Percentiles rank a stretch among this genome's conserved stretches.
These are phyloP conservation scores for Gambusia affinis DNA, from an alignment of 2,113 vertebrate species.

Conservation along the genomic window DNA sequence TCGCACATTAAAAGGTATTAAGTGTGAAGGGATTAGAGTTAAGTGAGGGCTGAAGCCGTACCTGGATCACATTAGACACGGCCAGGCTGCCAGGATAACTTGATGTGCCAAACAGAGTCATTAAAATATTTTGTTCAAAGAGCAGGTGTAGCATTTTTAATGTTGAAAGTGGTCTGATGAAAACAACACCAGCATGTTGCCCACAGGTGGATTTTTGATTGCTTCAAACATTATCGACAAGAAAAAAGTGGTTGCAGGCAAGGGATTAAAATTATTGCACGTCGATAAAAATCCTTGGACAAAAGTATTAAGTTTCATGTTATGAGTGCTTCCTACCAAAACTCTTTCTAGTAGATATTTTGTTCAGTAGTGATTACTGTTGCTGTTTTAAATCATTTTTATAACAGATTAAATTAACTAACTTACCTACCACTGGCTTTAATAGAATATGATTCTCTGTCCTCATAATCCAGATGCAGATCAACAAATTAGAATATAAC, in stretches of 20 bases:
- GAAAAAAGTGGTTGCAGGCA: not conserved
- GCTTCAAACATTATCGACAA: not conserved
- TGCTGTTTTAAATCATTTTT: not conserved
- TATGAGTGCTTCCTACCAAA: too few species aligned
- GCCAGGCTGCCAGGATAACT: constrained; percentile 45
- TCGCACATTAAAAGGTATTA: constrained; percentile 47
- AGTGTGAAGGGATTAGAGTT: constrained; percentile 64
- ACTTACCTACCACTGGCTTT: not conserved
- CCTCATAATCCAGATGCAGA: not conserved
- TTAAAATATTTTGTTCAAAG: constrained; percentile 43
- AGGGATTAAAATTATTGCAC: not conserved
- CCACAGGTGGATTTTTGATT: constrained; percentile 8
- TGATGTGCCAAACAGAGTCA: constrained; percentile 22
- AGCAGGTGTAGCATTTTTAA: constrained; percentile 38
- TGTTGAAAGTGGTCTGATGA: constrained; percentile 9
- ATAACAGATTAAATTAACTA: not conserved
- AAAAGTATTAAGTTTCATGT: not conserved
- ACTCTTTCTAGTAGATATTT: not conserved
- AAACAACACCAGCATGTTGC: constrained; percentile 6
- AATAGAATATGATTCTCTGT: not conserved
- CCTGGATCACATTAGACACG: constrained; percentile 67
- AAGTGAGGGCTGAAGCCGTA: constrained; percentile 57
- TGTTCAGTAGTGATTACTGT: not conserved
- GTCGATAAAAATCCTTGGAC: not conserved
- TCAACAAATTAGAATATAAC: too few species aligned